Base-by-base conservation (phyloP, 2,888 invertebrate species). In the Caenorhabditis plicata region DNA sequence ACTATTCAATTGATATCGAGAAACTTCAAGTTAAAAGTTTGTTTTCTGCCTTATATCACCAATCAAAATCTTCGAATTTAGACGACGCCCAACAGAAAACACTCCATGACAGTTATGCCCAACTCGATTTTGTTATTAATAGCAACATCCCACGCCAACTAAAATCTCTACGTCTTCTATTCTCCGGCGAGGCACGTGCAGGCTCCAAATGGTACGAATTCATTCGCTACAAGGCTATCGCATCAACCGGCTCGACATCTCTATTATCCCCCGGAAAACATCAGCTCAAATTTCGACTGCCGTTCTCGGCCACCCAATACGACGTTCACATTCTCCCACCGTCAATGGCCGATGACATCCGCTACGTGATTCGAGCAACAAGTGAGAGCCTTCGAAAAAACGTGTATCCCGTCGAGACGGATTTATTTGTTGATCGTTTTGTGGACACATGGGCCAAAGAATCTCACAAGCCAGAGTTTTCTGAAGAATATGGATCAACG, bases 121-220 rank as follows among this genome's bases (percentile, higher is more conserved):
- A 58, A 25, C 60, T 71, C 11, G 49, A 43, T 38, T 64, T 71
- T 23, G 46, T 57, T 8, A 64, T 73, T 26, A 68, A 71, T 36
- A 58, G 62, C 46, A 47, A 43, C 8, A 47, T 64, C 19, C 65
- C 70, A 9, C 52, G 60, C 32, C 44, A 55, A 4, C 29, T 73
- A 27, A 33, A 50, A 9, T 55, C 53, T 1, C 48, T 73, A 8
- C 61, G 73, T 1, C 42, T 73, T 9, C 36, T 73, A 32, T 47
- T 73, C 8, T 49, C 48, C 20, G 74, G 69, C 17, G 71, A 69
- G 43, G 64, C 56, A 11, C 53, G 73, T 13, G 73, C 69, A 7
- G 63, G 63, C 15, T 36, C 57, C 9, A 32, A 38, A n/a, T 74
- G 73, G 73, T 74, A 73, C 35, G 74, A 74, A 36, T 74, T 74